phyloP scores from a whole-genome alignment of 2,113 vertebrate genomes.

The Myocastor coypus region DNA sequence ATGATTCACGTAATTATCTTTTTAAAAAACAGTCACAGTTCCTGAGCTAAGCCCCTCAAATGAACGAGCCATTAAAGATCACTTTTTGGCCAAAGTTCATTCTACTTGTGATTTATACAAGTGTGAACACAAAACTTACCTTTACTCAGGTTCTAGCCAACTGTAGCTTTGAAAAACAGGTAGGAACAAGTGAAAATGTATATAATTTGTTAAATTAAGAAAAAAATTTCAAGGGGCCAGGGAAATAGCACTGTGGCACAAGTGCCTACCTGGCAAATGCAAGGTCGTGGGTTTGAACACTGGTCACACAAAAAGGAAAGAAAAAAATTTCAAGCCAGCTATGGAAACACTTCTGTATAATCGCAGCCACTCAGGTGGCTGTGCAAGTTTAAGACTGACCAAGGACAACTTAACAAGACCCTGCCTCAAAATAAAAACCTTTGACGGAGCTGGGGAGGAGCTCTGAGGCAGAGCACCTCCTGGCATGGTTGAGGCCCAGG shows the following conservation, averaged over 20 bases:
- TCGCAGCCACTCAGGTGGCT: neutral
- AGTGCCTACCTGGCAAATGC: no score
- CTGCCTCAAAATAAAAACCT: neutral
- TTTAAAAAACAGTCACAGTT: neutral
- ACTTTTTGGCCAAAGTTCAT: conserved; percentile 32
- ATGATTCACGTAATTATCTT: conserved; percentile 37
- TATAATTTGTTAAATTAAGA: neutral
- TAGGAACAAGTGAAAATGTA: conserved; percentile 14
- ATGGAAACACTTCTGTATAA: neutral
- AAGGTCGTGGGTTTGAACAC: no score
- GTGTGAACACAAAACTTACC: neutral
- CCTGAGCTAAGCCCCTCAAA: conserved; percentile 12
- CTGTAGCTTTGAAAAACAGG: neutral
- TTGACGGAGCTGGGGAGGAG: neutral
- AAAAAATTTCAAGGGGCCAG: neutral
- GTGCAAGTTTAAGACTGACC: neutral
- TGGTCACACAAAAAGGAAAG: no score
- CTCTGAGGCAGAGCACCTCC: neutral
- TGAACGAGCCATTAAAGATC: neutral
- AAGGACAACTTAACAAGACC: neutral
- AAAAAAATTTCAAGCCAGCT: neutral
- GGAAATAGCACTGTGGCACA: no score
- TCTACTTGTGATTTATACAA: conserved; percentile 25
- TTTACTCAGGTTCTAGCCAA: neutral
- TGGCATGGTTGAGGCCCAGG: neutral